Evolutionary conservation across 2,797 vertebrate species (phyloP), one percentile per base, ranked within the genome.

Genomic region (Amblyopsis hoosieri): DNA sequence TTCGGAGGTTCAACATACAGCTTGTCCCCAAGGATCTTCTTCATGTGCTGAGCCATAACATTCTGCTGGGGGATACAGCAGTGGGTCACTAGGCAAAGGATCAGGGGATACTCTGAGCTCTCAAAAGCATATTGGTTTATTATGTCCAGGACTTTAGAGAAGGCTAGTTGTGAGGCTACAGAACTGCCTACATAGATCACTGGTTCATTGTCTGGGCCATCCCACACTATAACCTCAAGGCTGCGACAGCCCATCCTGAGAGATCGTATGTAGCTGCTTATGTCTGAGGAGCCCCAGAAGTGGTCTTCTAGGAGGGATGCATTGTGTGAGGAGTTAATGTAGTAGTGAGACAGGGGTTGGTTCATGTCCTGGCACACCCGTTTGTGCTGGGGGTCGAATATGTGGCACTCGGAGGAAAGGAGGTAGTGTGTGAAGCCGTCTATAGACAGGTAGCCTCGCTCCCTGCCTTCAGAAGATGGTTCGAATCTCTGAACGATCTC

Each of bases 371-470:
- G 96, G 85, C 96, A 97, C 52, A 97, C 95, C 9, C 82, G 91
- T 80, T 95, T 94, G 89, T 97, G 96, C 83, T 96, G 94, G 0
- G 95, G 96, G 85, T 97, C 96, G 8, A 97, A 97, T 79, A 97
- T 94, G 90, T 96, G 94, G 89, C 96, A 97, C 91, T 97, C 96
- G 0, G 94, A 86, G 0, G 96, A 97, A 64, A 96, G 93, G 88
- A 97, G 94, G 93, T 97, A 97, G 85, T 95, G 95, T 0, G 95
- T 96, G 72, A 97, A 96, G 60, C 96, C 96, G 0, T 97, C 96
- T 0, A 97, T 94, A 63, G 95, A 94, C 71, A 97, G 90, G 82
- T 94, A 96, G 61, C 92, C 91, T 50, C 90, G 92, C 71, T 94
- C 93, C 52, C 93, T 91, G 61, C 96, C 95, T 85, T 96, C 93